These are phyloP conservation scores for Trachymyrmex septentrionalis DNA, from an alignment of 1,140 invertebrate genomes.

Conservation along the genomic window DNA sequence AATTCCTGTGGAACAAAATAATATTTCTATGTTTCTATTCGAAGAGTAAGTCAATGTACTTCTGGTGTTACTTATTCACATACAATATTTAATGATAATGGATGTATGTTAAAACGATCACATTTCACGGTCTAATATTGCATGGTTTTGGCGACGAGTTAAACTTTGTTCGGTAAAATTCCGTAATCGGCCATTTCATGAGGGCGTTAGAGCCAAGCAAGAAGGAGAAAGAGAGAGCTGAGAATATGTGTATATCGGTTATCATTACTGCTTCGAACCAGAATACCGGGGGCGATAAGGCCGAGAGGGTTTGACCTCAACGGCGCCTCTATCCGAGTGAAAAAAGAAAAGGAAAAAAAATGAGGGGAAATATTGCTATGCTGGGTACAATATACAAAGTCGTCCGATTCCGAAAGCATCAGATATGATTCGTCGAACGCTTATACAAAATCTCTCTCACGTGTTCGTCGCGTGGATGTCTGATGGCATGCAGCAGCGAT, in stretches of 20 bases:
- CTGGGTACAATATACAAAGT: slow-evolving; percentile 10
- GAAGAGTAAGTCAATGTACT: background rate
- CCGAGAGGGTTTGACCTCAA: slow-evolving; percentile 65
- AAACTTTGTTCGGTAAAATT: slow-evolving; percentile 77
- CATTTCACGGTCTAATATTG: background rate
- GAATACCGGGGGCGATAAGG: slow-evolving; percentile 68
- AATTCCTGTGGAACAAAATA: background rate
- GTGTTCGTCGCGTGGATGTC: slow-evolving; percentile 53
- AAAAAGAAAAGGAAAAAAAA: slow-evolving; percentile 19
- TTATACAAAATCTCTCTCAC: background rate
- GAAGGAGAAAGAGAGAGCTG: slow-evolving; percentile 28
- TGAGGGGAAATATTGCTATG: slow-evolving; percentile 18
- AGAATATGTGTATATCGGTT: slow-evolving; percentile 70
- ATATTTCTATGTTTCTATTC: background rate
- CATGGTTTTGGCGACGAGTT: slow-evolving; percentile 64
- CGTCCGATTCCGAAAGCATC: background rate
- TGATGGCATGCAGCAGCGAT: background rate
- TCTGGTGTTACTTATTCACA: background rate
- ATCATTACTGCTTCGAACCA: slow-evolving; percentile 73
- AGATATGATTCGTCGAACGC: background rate
- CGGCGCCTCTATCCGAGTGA: slow-evolving; percentile 54
- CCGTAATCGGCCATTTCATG: slow-evolving; percentile 56
- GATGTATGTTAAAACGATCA: background rate
- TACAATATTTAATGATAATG: background rate
- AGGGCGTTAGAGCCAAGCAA: slow-evolving; percentile 54